These are phyloP conservation scores for Ceramica pisi DNA, from an alignment of 2,888 invertebrate genomes.

Conservation along the genomic window DNA sequence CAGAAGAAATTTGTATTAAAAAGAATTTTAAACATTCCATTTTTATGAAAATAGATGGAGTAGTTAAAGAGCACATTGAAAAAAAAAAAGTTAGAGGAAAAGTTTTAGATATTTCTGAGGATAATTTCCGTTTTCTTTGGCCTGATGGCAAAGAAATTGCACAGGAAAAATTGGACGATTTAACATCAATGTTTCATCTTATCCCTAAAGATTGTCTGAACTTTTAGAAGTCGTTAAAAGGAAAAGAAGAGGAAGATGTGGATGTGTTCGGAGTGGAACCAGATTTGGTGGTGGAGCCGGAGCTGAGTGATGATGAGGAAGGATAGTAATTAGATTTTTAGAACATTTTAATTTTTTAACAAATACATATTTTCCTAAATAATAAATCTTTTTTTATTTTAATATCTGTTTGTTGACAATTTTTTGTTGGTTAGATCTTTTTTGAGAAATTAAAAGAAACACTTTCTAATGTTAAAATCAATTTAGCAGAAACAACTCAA, in stretches of 20 bases:
- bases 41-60: not conserved
- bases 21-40: slow-evolving; percentile 1
- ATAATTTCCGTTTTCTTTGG: slow-evolving; percentile 28
- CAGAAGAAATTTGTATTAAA: not conserved
- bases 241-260: slow-evolving; percentile 7
- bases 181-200: slow-evolving; percentile 13
- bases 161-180: slow-evolving; percentile 9
- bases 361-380: too few relatives aligned
- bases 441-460: too few relatives aligned
- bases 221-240: slow-evolving; percentile 27
- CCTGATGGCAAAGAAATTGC: slow-evolving; percentile 34
- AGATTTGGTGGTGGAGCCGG: slow-evolving; percentile 4
- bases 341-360: too few relatives aligned
- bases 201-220: slow-evolving; percentile 14
- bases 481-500: too few relatives aligned
- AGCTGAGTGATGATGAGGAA: not conserved
- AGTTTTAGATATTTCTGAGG: slow-evolving; percentile 18
- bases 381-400: too few relatives aligned
- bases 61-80: too few relatives aligned
- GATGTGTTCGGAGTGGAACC: slow-evolving; percentile 8
- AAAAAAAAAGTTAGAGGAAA: not conserved
- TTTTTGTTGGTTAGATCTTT: too few relatives aligned
- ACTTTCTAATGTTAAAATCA: too few relatives aligned
- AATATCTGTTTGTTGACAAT: too few relatives aligned
- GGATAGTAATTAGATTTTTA: too few relatives aligned